phyloP scores from a whole-genome alignment of 1,140 invertebrate species.

The Arion vulgaris region DNA sequence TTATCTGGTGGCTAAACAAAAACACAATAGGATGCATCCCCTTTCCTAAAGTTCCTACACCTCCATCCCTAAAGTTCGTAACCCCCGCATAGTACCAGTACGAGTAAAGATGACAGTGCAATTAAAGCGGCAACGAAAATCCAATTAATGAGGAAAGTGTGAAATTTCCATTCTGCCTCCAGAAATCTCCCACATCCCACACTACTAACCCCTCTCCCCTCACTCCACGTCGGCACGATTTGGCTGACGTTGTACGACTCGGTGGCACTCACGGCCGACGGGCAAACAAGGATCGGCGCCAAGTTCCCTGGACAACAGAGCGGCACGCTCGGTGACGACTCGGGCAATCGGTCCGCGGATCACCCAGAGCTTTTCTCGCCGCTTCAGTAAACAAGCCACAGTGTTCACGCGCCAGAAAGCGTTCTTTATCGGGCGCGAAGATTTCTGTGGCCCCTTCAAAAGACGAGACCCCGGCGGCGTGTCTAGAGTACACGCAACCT shows the following conservation, averaged over 20 bases:
- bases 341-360: conserved; percentile 29
- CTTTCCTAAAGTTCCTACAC: too few species aligned
- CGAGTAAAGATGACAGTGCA: too few species aligned
- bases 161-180: too few species aligned
- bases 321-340: conserved; percentile 29
- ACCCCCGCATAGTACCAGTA: too few species aligned
- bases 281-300: conserved; percentile 30
- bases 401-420: conserved; percentile 31
- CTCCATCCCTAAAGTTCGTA: too few species aligned
- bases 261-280: conserved; percentile 22
- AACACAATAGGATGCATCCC: too few species aligned
- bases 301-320: conserved; percentile 28
- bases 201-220: too few species aligned
- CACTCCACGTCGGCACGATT: not conserved
- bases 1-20: too few species aligned
- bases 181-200: too few species aligned
- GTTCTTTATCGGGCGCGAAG: conserved; percentile 30
- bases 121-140: too few species aligned
- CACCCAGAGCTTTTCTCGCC: conserved; percentile 28
- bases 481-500: too few species aligned
- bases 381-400: conserved; percentile 34
- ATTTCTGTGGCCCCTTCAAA: conserved; percentile 15
- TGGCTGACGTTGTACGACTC: not conserved
- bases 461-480: not conserved
- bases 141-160: too few species aligned